phyloP scores from a whole-genome alignment of 2,113 vertebrate species.

The Colossoma macropomum region DNA sequence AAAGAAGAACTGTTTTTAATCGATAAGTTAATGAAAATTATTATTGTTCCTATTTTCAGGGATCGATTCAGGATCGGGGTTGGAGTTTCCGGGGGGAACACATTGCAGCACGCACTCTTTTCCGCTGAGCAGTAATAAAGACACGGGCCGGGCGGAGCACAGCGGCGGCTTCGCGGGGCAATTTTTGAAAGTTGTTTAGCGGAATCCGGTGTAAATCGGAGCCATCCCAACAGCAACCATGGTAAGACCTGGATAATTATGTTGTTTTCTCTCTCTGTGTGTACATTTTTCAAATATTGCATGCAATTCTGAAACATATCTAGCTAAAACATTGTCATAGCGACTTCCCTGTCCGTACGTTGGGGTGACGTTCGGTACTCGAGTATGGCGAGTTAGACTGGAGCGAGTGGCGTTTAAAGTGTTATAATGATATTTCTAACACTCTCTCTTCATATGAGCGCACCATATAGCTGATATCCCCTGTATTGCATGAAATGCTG shows the following conservation, averaged over 20 bases:
- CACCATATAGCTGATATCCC: too few relatives aligned
- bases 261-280: fast-evolving
- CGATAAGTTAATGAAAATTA: too few relatives aligned
- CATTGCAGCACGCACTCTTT: constrained; percentile 54
- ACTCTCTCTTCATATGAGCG: neutral
- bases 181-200: constrained; percentile 70
- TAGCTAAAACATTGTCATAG: neutral
- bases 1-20: too few relatives aligned
- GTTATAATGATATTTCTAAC: too few relatives aligned
- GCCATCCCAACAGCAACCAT: constrained; percentile 78
- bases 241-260: constrained; percentile 64
- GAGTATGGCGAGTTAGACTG: neutral
- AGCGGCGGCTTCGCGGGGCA: constrained; percentile 60
- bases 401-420: too few relatives aligned
- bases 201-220: constrained; percentile 75
- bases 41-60: neutral
- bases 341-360: neutral
- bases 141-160: constrained; percentile 56
- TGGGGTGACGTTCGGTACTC: neutral
- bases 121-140: constrained; percentile 70
- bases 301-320: neutral
- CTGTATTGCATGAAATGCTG: too few relatives aligned
- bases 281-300: neutral
- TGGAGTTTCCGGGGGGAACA: constrained; percentile 43
- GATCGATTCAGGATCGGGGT: too few relatives aligned